Evolutionary conservation across 2,888 invertebrate genomes (phyloP), one percentile per base, ranked within the genome.

Genomic region (Leucania comma): DNA sequence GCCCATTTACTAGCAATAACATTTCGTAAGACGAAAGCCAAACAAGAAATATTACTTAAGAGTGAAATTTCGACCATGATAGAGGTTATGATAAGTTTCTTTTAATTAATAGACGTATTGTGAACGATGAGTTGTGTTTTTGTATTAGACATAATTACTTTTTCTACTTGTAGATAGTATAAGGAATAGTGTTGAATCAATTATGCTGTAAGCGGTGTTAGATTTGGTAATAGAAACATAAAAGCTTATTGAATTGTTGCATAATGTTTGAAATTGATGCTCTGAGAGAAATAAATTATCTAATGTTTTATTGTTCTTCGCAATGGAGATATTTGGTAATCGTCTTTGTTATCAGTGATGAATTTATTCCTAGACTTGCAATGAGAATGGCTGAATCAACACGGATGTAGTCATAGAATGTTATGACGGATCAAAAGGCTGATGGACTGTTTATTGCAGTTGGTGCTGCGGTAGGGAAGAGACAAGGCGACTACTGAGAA

Each of bases 31-130:
- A 83, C 68, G 84, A 86, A 86, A 85, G 80, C 63, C 46, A 72
- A 72, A 74, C 77, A 79, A 61, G 59, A 68, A 75, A 75, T 82
- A 85, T 88, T 87, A 88, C 82, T 89, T 85, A 87, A 86, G 80
- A 88, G 88, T 85, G 88, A 89, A 89, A 88, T 88, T 88, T 81
- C 50, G 38, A 10, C 50, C 35, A 53, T 50, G 29, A 69, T 72
- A 67, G 54, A 29, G 12, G 24, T 20, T 17, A 24, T 51, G 42
- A 66, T 62, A 69, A 75, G 68, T 84, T 80, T 81, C 81, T 83
- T 68, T 85, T 77, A 83, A 83, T 83, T 72, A 85, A 81, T 67
- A 56, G n/a, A 35, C 22, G 68, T 54, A 77, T 81, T 81, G 81
- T 68, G 32, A 12, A 10, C 29, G 66, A 64, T 78, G 78, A 80